These are phyloP conservation scores for Cladopsammia gracilis DNA, from an alignment of 64 coral and sea anemone genomes.

Conservation along the genomic window DNA sequence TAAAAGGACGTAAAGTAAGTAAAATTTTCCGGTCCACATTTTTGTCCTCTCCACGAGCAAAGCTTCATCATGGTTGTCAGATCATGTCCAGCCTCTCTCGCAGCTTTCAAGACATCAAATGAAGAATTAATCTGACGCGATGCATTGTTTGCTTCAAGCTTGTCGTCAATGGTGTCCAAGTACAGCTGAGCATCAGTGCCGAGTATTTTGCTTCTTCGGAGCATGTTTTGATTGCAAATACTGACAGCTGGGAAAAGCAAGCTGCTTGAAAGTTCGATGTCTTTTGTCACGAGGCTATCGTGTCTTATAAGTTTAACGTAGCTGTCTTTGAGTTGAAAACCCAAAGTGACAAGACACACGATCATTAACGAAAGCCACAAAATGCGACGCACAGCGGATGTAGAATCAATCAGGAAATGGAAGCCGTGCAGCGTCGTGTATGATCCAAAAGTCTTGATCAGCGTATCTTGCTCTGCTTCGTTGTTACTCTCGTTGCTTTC, in stretches of 20 bases:
- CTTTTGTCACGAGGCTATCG: slow-evolving; percentile 8
- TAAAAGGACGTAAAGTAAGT: slow-evolving; percentile 41
- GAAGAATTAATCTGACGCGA: not conserved
- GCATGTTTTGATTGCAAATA: slow-evolving; percentile 87
- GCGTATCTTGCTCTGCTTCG: no score
- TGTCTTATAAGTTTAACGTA: not conserved
- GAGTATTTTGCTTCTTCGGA: slow-evolving; percentile 60
- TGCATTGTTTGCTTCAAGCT: not conserved
- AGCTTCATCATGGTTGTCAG: slow-evolving; percentile 12
- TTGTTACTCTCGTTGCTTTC: not conserved
- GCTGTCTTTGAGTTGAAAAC: not conserved
- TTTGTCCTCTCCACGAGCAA: slow-evolving; percentile 17
- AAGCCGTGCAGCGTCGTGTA: slow-evolving; percentile 82
- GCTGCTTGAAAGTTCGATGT: not conserved
- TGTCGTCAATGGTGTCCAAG: slow-evolving; percentile 16
- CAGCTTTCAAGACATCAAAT: slow-evolving; percentile 49
- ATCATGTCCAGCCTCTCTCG: slow-evolving; percentile 49
- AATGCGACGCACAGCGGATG: slow-evolving; percentile 5
- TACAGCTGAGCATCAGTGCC: slow-evolving; percentile 62
- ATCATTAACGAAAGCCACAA: slow-evolving; percentile 58
- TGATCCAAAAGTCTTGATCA: slow-evolving; percentile 47
- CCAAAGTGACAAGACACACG: not conserved
- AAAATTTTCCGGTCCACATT: slow-evolving; percentile 53
- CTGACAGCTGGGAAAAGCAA: slow-evolving; percentile 72
- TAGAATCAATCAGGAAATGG: slow-evolving; percentile 60